Evolutionary conservation across 2,888 invertebrate species (phyloP).

Genomic region (Agrotis ipsilon): DNA sequence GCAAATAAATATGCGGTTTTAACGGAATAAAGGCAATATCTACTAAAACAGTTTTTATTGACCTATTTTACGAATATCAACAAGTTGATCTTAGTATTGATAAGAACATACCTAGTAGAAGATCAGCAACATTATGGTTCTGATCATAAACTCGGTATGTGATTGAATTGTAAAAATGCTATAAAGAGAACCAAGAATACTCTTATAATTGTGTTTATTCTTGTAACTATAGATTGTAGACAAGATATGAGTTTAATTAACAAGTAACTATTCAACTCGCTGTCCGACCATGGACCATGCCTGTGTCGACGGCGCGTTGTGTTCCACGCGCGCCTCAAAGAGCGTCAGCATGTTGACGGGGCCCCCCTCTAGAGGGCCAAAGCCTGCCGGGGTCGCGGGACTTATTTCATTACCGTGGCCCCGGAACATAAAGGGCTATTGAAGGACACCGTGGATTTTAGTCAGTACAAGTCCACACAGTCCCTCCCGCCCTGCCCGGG

Average conservation of each 20-base stretch:
- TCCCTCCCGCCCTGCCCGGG: too few species aligned
- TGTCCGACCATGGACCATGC: too few species aligned
- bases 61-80: conserved; percentile 24
- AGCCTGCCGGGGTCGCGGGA: too few species aligned
- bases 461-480: too few species aligned
- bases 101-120: neutral
- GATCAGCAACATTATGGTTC: conserved; percentile 7
- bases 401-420: too few species aligned
- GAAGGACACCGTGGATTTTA: too few species aligned
- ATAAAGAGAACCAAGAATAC: conserved; percentile 1
- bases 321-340: too few species aligned
- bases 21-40: neutral
- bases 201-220: neutral
- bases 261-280: too few species aligned
- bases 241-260: conserved; percentile 3
- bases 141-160: conserved; percentile 8
- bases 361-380: too few species aligned
- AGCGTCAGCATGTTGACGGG: too few species aligned
- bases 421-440: too few species aligned
- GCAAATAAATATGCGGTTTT: conserved; percentile 15
- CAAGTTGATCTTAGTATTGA: neutral
- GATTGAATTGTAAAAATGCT: conserved; percentile 17
- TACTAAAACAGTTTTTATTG: conserved; percentile 15
- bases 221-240: neutral
- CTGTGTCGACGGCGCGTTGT: too few species aligned